Evolutionary conservation across 2,113 vertebrate species (phyloP).

Genomic region (Daboia siamensis): DNA sequence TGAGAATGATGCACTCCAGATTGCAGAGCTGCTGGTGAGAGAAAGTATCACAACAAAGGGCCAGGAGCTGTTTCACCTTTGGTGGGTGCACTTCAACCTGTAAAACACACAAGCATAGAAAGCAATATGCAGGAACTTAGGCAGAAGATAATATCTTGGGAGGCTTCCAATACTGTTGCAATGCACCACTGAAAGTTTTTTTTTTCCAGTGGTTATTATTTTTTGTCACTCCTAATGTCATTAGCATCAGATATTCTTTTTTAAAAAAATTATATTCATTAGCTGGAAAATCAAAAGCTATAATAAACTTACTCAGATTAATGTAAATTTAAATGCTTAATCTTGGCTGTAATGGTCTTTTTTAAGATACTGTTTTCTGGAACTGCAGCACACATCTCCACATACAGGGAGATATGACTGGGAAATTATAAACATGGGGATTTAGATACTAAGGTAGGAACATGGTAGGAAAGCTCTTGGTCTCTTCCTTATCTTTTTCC

Average conservation of each 20-base stretch:
- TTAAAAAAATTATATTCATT: neutral
- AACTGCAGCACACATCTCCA: neutral
- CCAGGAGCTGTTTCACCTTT: slow-evolving; percentile 81
- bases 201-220: neutral
- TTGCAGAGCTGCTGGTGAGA: slow-evolving; percentile 87
- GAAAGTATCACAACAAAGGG: slow-evolving; percentile 85
- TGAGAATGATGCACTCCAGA: slow-evolving; percentile 86
- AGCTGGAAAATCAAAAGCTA: neutral
- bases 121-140: neutral
- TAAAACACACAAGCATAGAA: neutral
- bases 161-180: neutral
- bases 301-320: neutral
- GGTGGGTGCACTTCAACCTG: slow-evolving; percentile 90
- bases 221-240: neutral
- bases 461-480: neutral
- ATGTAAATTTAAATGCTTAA: neutral
- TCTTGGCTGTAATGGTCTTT: neutral
- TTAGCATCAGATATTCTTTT: neutral
- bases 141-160: neutral
- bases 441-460: neutral
- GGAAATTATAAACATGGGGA: neutral
- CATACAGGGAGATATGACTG: neutral
- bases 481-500: neutral
- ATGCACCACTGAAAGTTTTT: neutral
- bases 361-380: neutral